These are phyloP conservation scores for Leucophenga varia DNA, from an alignment of 1,140 invertebrate genomes.

Conservation along the genomic window DNA sequence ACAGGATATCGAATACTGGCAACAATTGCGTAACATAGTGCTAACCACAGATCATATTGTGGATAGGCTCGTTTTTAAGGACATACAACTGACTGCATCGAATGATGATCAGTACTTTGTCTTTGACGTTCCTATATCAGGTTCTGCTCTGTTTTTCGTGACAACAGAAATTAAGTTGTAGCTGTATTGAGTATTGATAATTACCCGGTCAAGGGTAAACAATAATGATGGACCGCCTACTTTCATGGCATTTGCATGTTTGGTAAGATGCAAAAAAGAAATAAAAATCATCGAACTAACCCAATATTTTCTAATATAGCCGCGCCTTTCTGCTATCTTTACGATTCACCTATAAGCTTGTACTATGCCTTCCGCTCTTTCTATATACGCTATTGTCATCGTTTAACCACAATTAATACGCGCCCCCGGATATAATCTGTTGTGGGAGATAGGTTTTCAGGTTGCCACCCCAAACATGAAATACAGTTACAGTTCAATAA, in stretches of 20 bases:
- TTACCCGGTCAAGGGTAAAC: constrained; percentile 72
- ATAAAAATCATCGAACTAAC: no score
- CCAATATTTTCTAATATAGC: constrained; percentile 67
- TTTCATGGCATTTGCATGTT: constrained; percentile 98
- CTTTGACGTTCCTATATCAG: constrained; percentile 93
- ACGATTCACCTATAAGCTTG: constrained; percentile 80
- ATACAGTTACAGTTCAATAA: no score
- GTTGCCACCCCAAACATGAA: no score
- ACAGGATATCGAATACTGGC: constrained; percentile 80
- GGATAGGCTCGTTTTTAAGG: constrained; percentile 93
- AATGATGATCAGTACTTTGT: constrained; percentile 99
- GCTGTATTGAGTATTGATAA: constrained; percentile 64
- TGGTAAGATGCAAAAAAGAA: no score
- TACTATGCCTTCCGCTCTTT: constrained; percentile 91
- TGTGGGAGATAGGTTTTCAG: no score
- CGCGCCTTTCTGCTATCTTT: constrained; percentile 92
- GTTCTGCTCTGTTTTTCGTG: constrained; percentile 94
- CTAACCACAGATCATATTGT: constrained; percentile 89
- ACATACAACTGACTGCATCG: constrained; percentile 91
- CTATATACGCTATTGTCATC: constrained; percentile 89
- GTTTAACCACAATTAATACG: constrained; percentile 86
- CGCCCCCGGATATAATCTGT: no score
- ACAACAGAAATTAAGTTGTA: constrained; percentile 79
- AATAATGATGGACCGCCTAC: constrained; percentile 75
- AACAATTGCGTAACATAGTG: constrained; percentile 79